Percentiles rank a stretch among this genome's conserved stretches.
Evolutionary conservation across 2,797 vertebrate species (phyloP).

Genomic region (Brotula barbata): DNA sequence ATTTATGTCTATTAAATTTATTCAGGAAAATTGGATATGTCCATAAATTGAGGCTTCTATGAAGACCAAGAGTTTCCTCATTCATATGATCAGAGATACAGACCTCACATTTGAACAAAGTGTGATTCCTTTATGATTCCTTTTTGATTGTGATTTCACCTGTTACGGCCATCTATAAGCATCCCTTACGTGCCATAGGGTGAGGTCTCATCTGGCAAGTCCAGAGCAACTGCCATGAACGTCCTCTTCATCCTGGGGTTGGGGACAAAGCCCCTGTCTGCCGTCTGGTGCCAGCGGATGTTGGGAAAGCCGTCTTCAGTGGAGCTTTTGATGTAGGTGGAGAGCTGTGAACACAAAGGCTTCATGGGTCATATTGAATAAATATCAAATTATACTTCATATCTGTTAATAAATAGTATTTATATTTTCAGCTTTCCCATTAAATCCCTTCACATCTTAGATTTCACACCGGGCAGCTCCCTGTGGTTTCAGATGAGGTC

Average conservation of each 20-base stretch:
- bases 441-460: no score
- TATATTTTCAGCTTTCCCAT: not conserved
- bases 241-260: slow-evolving; percentile 85
- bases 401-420: not conserved
- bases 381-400: not conserved
- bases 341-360: slow-evolving; percentile 63
- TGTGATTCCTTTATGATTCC: not conserved
- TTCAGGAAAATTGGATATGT: no score
- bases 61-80: no score
- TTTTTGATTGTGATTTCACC: not conserved
- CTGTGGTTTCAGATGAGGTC: no score
- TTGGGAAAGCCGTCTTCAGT: slow-evolving; percentile 70
- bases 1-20: not conserved
- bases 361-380: not conserved
- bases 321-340: slow-evolving; percentile 45
- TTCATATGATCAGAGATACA: no score
- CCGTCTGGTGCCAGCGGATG: slow-evolving; percentile 94
- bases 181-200: slow-evolving; percentile 81
- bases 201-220: slow-evolving; percentile 83
- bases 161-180: not conserved
- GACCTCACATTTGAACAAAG: no score
- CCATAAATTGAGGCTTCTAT: no score
- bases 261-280: slow-evolving; percentile 83
- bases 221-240: slow-evolving; percentile 92
- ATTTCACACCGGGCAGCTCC: no score